A percentile compares a stretch with the other conserved stretches of the same genome.
phyloP scores from a whole-genome alignment of 2,888 invertebrate species.

The Temnothorax unifasciatus region DNA sequence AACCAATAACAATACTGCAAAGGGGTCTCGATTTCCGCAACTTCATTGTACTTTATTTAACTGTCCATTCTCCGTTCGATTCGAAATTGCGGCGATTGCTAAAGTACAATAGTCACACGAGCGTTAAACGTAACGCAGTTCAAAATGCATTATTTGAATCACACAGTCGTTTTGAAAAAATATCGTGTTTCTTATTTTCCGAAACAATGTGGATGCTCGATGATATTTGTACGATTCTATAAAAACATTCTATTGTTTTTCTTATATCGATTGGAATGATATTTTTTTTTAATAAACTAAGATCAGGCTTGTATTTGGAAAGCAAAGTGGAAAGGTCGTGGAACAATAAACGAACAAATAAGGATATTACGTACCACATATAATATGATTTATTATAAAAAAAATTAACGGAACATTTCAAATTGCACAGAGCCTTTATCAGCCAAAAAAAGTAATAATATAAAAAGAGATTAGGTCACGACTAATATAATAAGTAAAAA shows the following conservation, averaged over 20 bases:
- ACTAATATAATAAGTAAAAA: too few relatives aligned
- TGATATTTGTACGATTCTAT: not conserved
- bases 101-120: not conserved
- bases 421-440: too few relatives aligned
- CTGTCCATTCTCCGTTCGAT: conserved; percentile 26
- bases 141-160: conserved; percentile 31
- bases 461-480: too few relatives aligned
- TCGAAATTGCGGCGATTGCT: not conserved
- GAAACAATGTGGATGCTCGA: not conserved
- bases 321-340: too few relatives aligned
- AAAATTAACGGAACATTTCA: too few relatives aligned
- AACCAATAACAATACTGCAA: conserved; percentile 41
- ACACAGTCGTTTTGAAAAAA: not conserved
- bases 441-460: too few relatives aligned
- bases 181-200: not conserved
- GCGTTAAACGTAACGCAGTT: conserved; percentile 15
- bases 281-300: too few relatives aligned
- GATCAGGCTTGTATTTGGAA: too few relatives aligned
- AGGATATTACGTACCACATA: too few relatives aligned
- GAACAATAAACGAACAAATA: too few relatives aligned
- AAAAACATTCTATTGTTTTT: conserved; percentile 11
- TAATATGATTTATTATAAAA: too few relatives aligned
- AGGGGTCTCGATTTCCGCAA: conserved; percentile 47
- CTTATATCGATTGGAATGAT: not conserved
- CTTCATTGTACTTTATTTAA: conserved; percentile 50